Conservation (phyloP, 1,140 invertebrate genomes). For the Anastrepha ludens region DNA sequence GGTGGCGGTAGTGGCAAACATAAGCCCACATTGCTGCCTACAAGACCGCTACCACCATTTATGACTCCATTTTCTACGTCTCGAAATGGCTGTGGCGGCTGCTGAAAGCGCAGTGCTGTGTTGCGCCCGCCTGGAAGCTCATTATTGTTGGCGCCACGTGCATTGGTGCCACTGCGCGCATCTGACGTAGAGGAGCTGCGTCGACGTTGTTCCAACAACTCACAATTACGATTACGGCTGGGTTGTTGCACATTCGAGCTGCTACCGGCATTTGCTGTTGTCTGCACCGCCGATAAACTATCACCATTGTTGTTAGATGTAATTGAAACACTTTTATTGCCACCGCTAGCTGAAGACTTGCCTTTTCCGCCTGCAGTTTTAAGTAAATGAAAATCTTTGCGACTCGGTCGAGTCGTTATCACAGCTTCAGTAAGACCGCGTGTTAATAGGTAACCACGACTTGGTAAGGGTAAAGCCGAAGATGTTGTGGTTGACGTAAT, state of each 20-base stretch:
- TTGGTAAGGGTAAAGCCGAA: constrained; percentile 54
- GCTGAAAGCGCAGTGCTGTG: constrained; percentile 64
- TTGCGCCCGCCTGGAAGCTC: constrained; percentile 61
- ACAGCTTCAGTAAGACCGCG: constrained; percentile 71
- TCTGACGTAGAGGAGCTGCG: constrained; percentile 73
- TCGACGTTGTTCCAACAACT: constrained; percentile 69
- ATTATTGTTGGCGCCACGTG: constrained; percentile 69
- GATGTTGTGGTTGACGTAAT: constrained; percentile 20
- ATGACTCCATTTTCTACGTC: constrained; percentile 25
- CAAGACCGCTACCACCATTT: constrained; percentile 38
- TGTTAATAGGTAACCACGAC: constrained; percentile 62
- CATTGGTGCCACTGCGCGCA: constrained; percentile 58
- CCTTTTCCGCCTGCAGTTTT: constrained; percentile 63
- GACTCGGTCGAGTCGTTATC: constrained; percentile 69
- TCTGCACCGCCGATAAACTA: constrained; percentile 54
- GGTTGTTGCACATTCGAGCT: constrained; percentile 54
- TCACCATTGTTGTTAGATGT: constrained; percentile 65
- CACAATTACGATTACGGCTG: constrained; percentile 53
- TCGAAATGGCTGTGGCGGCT: constrained; percentile 66
- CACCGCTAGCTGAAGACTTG: constrained; percentile 55
- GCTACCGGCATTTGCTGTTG: constrained; percentile 42
- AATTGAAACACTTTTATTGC: constrained; percentile 54
- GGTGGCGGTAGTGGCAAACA: constrained; percentile 13
- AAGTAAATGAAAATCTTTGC: constrained; percentile 67
- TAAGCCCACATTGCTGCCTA: constrained; percentile 57